Evolutionary conservation across 2,797 vertebrate genomes (phyloP).

Genomic region (Gymnoscopelus microlampas): DNA sequence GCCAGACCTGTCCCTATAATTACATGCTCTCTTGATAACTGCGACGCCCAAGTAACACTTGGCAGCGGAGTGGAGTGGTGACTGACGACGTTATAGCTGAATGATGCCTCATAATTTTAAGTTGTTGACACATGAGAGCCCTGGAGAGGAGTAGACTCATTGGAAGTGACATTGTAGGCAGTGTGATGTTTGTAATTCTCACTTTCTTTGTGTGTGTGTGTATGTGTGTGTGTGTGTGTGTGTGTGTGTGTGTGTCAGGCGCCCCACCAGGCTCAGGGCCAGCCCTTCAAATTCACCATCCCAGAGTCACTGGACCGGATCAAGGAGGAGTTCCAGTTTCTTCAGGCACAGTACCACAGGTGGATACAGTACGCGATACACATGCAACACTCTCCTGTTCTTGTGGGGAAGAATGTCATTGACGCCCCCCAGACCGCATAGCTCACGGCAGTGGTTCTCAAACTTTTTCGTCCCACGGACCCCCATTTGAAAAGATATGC

Average conservation of each 20-base stretch:
- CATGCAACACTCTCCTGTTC: background rate
- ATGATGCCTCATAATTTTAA: constrained; percentile 39
- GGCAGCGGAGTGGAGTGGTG: constrained; percentile 12
- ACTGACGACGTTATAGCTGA: constrained; percentile 15
- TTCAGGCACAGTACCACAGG: constrained; percentile 97
- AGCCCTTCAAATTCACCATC: constrained; percentile 97
- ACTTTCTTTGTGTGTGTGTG: constrained; percentile 7
- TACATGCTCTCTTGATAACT: constrained; percentile 35
- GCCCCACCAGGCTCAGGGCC: constrained; percentile 93
- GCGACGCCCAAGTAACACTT: constrained; percentile 14
- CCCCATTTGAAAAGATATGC: too few species aligned
- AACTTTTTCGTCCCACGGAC: too few species aligned
- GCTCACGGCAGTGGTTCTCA: too few species aligned
- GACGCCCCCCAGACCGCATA: background rate
- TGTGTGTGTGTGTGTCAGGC: constrained; percentile 67
- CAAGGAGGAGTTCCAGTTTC: constrained; percentile 96
- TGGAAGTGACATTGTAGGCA: constrained; percentile 38
- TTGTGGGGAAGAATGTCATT: background rate
- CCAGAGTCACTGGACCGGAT: constrained; percentile 95
- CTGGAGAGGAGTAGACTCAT: constrained; percentile 38
- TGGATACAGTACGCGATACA: constrained; percentile 43
- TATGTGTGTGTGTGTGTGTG: too few species aligned
- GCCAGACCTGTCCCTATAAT: constrained; percentile 21
- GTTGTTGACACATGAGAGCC: constrained; percentile 54
- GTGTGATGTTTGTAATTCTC: constrained; percentile 41